Evolutionary conservation across 2,888 invertebrate genomes (phyloP).

Genomic region (Ctenicera cuprea): DNA sequence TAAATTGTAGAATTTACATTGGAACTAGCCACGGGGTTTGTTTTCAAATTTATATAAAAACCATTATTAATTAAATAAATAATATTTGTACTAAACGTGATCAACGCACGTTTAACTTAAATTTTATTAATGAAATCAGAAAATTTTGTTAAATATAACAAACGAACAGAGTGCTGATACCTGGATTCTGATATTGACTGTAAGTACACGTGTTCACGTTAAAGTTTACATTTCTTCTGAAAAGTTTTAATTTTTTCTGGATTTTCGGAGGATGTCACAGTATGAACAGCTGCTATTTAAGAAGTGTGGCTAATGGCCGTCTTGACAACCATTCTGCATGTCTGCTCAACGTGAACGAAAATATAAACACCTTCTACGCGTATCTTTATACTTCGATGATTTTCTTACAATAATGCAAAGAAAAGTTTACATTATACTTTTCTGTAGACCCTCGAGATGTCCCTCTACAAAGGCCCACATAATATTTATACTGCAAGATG

Average conservation of each 20-base stretch:
- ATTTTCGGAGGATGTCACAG: constrained; percentile 30
- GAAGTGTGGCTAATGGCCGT: constrained; percentile 43
- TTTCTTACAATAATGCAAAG: constrained; percentile 34
- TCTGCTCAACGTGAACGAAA: constrained; percentile 40
- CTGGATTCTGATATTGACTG: background rate
- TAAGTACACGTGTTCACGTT: constrained; percentile 1
- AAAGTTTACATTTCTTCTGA: background rate
- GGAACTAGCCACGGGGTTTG: no score
- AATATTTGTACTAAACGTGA: no score
- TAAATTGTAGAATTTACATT: background rate
- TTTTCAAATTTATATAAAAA: no score
- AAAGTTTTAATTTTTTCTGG: constrained; percentile 20
- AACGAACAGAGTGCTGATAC: no score
- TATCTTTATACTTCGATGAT: constrained; percentile 41
- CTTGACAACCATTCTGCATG: constrained; percentile 48
- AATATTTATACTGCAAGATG: background rate
- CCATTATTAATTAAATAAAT: no score
- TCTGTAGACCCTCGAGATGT: background rate
- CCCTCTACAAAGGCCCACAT: background rate
- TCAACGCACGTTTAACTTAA: background rate
- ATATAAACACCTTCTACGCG: constrained; percentile 30
- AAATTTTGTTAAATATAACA: no score
- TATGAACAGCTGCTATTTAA: constrained; percentile 47
- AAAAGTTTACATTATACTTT: background rate
- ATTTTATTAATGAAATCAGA: no score